Evolutionary conservation across 30 jellyfish, hydroid and myxozoan genomes (phyloP), one percentile per base, ranked within the genome.

Genomic region (Cassiopea xamachana): DNA sequence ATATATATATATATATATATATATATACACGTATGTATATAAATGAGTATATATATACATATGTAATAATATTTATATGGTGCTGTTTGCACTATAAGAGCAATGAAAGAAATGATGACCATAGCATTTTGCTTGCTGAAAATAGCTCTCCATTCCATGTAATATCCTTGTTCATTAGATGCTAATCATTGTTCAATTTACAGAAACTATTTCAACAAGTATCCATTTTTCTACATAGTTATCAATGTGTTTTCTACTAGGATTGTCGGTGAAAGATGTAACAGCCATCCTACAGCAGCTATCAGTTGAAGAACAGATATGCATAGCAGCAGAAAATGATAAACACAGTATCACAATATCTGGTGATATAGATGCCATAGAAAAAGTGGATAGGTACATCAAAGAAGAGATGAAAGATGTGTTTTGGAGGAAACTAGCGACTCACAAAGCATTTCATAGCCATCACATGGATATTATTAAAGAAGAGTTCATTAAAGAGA

Each of bases 311-410:
- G 92, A 81, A 1, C 88, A 82, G 39, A 77, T 89, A 48, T 81
- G 89, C 80, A 89, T 89, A 10, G 96, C 96, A 50, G 96, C 96
- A 15, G 89, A 61, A 47, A 89, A 89, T 51, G 96, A 89, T 84
- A 76, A 89, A 46, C 47, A 64, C 62, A 89, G 87, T 48, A 75
- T 89, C 19, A 89, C 96, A n/a, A 62, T 89, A 19, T 89, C 96
- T 1, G 96, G 96, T 1, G 96, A 89, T 39, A 77, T 17, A 12
- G 96, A 80, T 8, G 96, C 96, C 9, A 89, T 89, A 9, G 84
- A 89, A 7, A 61, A 76, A 18, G 71, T 81, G 2, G 92, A 81
- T 8, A 73, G 73, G 48, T 68, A 89, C 76, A 19, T 89, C 79
- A 75, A 81, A 27, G 49, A 50, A 27, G 82, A 81, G 17, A 7